Conservation (phyloP, 2,113 vertebrate genomes). For the Nycticorax nycticorax region DNA sequence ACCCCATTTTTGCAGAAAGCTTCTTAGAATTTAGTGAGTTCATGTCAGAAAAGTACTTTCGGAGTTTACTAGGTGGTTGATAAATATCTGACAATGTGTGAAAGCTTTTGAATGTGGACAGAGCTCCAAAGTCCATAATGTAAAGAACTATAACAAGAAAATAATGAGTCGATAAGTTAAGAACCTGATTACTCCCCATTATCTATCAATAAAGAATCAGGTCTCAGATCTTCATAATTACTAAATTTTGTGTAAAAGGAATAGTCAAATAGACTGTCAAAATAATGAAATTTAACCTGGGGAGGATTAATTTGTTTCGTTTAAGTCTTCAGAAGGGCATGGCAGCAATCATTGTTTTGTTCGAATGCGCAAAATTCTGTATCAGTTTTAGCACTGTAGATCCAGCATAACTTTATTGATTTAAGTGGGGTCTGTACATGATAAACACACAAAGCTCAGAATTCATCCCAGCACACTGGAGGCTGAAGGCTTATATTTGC, state of each 20-base stretch:
- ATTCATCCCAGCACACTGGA: not conserved
- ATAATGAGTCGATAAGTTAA: not conserved
- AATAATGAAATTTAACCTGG: not conserved
- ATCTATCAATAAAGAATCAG: not conserved
- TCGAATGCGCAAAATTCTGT: not conserved
- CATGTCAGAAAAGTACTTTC: not conserved
- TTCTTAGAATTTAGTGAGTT: not conserved
- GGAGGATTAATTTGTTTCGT: not conserved
- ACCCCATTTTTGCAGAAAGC: not conserved
- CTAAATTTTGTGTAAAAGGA: not conserved
- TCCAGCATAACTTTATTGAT: not conserved
- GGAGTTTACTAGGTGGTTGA: not conserved
- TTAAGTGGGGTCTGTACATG: not conserved
- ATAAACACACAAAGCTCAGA: not conserved
- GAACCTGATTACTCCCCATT: not conserved
- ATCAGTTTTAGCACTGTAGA: not conserved
- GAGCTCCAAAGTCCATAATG: not conserved
- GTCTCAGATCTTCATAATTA: not conserved
- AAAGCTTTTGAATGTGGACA: not conserved
- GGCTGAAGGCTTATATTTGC: constrained; percentile 51
- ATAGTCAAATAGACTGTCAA: not conserved
- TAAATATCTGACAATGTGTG: not conserved
- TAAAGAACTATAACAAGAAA: not conserved
- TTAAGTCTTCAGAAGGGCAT: not conserved
- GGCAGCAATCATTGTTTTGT: not conserved